phyloP scores from a whole-genome alignment of 2,113 vertebrate genomes.

The Xiphorhynchus elegans region DNA sequence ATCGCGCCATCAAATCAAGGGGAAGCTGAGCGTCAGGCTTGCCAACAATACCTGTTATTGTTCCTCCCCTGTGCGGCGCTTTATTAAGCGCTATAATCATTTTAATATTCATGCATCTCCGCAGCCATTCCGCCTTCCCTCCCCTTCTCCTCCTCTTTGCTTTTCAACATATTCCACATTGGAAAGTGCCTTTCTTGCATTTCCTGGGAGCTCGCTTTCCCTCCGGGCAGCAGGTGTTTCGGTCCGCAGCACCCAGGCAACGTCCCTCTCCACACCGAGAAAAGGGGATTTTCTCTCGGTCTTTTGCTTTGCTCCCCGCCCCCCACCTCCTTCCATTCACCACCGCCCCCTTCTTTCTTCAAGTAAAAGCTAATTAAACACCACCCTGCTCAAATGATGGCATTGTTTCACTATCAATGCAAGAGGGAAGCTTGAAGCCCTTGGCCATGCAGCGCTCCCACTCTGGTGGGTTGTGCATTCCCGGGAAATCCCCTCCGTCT shows the following conservation, averaged over 20 bases:
- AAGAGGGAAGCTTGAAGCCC: neutral
- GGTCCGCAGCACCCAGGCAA: conserved; percentile 16
- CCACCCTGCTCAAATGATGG: neutral
- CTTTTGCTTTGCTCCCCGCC: neutral
- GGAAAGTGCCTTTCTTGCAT: conserved; percentile 70
- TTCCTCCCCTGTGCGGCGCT: conserved; percentile 52
- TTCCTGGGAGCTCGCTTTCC: conserved; percentile 46
- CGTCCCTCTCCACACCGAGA: neutral
- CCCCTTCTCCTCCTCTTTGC: conserved; percentile 8
- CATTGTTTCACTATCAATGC: neutral
- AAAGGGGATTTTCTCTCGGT: conserved; percentile 43
- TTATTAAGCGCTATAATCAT: conserved; percentile 66
- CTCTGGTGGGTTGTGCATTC: neutral
- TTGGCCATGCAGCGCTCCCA: neutral
- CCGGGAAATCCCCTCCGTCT: neutral
- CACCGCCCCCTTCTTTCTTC: neutral
- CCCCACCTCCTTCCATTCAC: neutral
- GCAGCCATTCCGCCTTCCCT: neutral
- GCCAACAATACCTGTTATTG: conserved; percentile 75
- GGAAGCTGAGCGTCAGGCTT: conserved; percentile 33
- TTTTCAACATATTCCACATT: conserved; percentile 57
- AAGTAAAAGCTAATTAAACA: conserved; percentile 16
- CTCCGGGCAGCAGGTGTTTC: conserved; percentile 59
- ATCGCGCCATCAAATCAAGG: conserved; percentile 63
- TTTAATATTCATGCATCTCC: conserved; percentile 71